Conservation (phyloP, 1,140 invertebrate species). For the Trichonephila clavata region DNA sequence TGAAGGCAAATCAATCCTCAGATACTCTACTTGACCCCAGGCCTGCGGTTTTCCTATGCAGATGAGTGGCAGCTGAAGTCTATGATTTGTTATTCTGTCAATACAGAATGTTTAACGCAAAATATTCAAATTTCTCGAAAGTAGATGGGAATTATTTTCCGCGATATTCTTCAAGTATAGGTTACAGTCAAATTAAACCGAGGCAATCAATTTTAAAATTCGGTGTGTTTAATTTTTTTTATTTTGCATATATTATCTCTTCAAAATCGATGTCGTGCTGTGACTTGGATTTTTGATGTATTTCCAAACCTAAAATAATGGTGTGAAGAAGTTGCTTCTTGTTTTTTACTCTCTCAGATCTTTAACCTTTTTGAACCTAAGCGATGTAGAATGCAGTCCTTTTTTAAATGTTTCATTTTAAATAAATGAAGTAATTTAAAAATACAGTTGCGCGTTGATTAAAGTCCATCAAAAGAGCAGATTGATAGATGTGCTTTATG, state of each 20-base stretch:
- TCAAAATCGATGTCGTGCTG: neutral
- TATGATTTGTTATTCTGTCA: conserved; percentile 25
- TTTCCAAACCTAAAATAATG: neutral
- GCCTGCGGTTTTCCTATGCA: conserved; percentile 9
- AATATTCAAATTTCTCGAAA: conserved; percentile 18
- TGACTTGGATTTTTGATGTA: neutral
- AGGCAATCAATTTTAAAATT: neutral
- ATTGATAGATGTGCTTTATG: too few species aligned
- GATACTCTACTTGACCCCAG: neutral
- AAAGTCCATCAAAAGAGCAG: too few species aligned
- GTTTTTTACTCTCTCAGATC: neutral
- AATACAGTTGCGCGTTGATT: too few species aligned
- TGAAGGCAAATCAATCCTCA: neutral
- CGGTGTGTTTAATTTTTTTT: neutral
- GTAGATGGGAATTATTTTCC: neutral
- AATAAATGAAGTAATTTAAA: too few species aligned
- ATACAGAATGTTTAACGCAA: neutral
- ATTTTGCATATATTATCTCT: neutral
- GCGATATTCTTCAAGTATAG: neutral
- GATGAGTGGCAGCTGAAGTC: neutral
- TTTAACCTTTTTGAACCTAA: neutral
- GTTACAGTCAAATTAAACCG: neutral
- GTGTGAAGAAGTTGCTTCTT: neutral
- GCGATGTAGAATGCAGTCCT: too few species aligned
- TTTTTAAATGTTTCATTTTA: too few species aligned